Percentiles rank a stretch among this genome's conserved stretches.
phyloP scores from a whole-genome alignment of 2,113 vertebrate species.

The Polyodon spathula region DNA sequence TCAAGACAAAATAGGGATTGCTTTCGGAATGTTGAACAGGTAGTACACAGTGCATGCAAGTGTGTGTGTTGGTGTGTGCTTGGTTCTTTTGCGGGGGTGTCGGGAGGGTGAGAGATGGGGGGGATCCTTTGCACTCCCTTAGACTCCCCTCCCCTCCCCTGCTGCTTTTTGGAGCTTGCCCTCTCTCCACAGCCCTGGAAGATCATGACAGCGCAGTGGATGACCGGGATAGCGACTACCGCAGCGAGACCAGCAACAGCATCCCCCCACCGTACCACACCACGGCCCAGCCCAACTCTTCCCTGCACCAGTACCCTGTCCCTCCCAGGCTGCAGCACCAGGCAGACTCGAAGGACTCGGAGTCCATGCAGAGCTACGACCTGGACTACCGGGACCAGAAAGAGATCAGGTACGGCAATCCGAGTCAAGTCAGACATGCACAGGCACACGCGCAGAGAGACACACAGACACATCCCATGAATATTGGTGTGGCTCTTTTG shows the following conservation, averaged over 20 bases:
- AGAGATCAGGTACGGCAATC: constrained; percentile 64
- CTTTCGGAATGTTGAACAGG: no score
- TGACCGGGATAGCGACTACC: constrained; percentile 93
- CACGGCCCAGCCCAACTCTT: constrained; percentile 82
- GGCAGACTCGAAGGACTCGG: constrained; percentile 51
- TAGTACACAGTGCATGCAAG: no score
- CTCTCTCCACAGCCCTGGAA: constrained; percentile 66
- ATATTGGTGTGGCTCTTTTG: no score
- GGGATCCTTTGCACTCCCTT: constrained; percentile 16
- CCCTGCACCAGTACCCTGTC: constrained; percentile 79
- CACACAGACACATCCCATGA: not conserved
- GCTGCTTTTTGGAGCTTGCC: constrained; percentile 1
- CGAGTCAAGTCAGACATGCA: not conserved
- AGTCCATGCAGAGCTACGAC: constrained; percentile 73
- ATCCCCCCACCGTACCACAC: constrained; percentile 80
- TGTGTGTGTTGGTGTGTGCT: no score
- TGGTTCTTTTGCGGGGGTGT: not conserved
- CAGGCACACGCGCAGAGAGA: not conserved
- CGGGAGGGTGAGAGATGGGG: not conserved
- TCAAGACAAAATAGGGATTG: no score
- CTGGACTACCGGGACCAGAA: constrained; percentile 68
- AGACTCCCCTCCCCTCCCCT: constrained; percentile 2
- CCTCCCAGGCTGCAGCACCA: constrained; percentile 63
- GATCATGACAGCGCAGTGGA: constrained; percentile 89
- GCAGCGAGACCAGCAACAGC: constrained; percentile 90